Evolutionary conservation across 2,797 vertebrate genomes (phyloP).

Genomic region (Squalus acanthias): DNA sequence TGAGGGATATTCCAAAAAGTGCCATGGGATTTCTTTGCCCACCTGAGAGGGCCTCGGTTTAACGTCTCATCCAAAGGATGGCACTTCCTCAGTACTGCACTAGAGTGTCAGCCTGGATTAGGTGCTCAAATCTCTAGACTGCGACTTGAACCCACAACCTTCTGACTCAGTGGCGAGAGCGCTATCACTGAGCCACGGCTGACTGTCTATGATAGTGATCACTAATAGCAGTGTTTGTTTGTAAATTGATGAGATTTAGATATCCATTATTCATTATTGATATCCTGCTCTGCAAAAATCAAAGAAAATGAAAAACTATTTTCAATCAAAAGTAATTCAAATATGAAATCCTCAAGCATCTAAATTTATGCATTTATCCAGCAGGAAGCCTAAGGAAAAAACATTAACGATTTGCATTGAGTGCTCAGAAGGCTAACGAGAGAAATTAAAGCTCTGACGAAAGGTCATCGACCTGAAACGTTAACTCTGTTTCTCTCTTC

Average conservation of each 20-base stretch:
- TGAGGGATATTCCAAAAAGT: too few species aligned
- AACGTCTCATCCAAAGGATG: background rate
- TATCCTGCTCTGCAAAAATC: background rate
- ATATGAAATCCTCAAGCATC: background rate
- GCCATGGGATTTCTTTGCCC: too few species aligned
- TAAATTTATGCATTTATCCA: background rate
- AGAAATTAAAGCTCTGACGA: too few species aligned
- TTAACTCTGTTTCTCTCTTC: too few species aligned
- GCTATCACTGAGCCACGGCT: background rate
- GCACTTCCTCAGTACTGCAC: background rate
- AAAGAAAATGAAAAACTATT: background rate
- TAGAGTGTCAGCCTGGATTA: background rate
- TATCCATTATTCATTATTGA: background rate
- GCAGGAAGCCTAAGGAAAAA: background rate
- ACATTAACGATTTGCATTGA: background rate
- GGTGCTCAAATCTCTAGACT: background rate
- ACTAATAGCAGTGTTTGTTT: background rate
- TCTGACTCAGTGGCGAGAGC: background rate
- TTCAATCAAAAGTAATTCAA: background rate
- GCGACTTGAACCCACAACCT: background rate
- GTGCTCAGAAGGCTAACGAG: background rate
- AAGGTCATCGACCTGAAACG: too few species aligned
- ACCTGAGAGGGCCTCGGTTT: too few species aligned
- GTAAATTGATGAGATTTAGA: background rate
- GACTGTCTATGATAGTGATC: background rate